Evolutionary conservation across 2,797 vertebrate species (phyloP), one percentile per base, ranked within the genome.

Genomic region (Lagodon rhomboides): DNA sequence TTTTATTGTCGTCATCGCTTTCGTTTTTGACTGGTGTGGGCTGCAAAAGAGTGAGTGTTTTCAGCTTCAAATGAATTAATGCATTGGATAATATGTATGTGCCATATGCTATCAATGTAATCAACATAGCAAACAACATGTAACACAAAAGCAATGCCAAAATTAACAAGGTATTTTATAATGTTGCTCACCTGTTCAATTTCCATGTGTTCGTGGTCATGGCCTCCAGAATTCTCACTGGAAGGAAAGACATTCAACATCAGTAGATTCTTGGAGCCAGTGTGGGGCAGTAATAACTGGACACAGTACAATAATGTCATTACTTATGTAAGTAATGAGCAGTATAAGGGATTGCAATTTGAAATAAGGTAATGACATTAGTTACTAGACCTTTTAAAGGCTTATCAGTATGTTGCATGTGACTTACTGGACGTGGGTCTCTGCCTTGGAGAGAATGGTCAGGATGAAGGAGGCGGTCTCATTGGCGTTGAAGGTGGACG

Each of bases 381-480:
- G 72, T 25, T 38, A 15, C 51, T 25, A 3, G 43, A 15, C 12
- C 12, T 12, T 64, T 34, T 27, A 44, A 54, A 58, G 15, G 43
- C 12, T 22, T 18, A 65, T 47, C 23, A 16, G 2, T 60, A 2
- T 43, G 15, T 20, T 70, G 13, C 0, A 2, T 59, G 27, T 23
- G 1, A 68, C 81, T 61, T 89, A 95, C 94, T 92, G 68, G 56
- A 85, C 23, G 2, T 87, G 75, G 1, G 69, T 89, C 77, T 94
- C 83, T 3, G 69, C 49, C 85, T 93, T 95, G 76, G 90, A 93
- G 67, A 91, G 50, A 72, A 96, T 85, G 44, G 89, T 91, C 47
- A 96, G 71, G 80, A 95, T 25, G 75, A 94, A 95, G 30, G 92
- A 92, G 5, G 89, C 91, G 0, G 86, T 86, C 61, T 93, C 77